Percentiles rank a stretch among this genome's conserved stretches.
Evolutionary conservation across 2,113 vertebrate species (phyloP).

Genomic region (Myanophis thanlyinensis): DNA sequence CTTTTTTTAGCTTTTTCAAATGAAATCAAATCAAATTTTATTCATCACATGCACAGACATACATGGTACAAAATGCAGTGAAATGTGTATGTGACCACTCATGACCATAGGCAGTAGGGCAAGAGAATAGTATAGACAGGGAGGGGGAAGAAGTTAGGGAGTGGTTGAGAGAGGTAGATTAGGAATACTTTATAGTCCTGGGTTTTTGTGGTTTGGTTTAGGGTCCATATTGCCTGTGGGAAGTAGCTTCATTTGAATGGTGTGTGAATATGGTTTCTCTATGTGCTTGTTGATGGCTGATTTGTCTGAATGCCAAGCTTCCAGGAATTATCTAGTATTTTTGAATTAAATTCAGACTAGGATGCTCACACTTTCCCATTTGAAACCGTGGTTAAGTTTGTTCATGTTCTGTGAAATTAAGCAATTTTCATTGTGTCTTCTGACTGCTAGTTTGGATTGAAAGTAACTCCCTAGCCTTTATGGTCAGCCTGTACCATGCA

Average conservation of each 20-base stretch:
- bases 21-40: too few relatives aligned
- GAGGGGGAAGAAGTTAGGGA: too few relatives aligned
- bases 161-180: too few relatives aligned
- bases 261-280: neutral
- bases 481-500: neutral
- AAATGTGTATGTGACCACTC: too few relatives aligned
- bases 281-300: neutral
- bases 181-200: too few relatives aligned
- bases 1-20: neutral
- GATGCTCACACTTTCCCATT: neutral
- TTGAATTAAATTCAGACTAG: neutral
- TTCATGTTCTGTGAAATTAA: neutral
- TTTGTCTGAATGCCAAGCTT: neutral
- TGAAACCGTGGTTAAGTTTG: neutral
- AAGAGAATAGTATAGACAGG: too few relatives aligned
- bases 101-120: too few relatives aligned
- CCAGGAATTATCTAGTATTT: neutral
- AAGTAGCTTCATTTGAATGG: neutral
- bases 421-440: neutral
- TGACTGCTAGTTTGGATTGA: neutral
- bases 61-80: too few relatives aligned
- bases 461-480: neutral
- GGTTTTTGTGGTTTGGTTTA: too few relatives aligned
- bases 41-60: too few relatives aligned
- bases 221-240: too few relatives aligned